Percentiles rank a stretch among this genome's conserved stretches.
Conservation (phyloP, 1,140 invertebrate genomes). For the Telenomus remus region DNA sequence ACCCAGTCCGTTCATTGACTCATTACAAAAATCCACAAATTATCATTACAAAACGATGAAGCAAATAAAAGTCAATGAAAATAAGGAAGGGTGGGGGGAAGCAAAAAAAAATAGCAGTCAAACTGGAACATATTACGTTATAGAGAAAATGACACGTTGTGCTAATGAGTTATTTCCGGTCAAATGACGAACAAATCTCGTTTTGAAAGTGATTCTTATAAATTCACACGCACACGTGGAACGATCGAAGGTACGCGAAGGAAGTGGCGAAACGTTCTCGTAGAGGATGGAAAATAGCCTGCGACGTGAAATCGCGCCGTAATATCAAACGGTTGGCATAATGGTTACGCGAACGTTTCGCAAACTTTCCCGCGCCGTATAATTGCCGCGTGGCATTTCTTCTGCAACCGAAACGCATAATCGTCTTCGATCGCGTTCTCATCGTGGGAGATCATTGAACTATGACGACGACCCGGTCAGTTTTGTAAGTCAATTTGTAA, state of each 20-base stretch:
- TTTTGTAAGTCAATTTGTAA: conserved; percentile 53
- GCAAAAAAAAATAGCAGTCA: conserved; percentile 3
- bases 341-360: conserved; percentile 44
- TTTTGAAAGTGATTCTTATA: conserved; percentile 55
- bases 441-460: conserved; percentile 47
- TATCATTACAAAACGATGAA: not conserved
- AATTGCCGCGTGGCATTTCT: conserved; percentile 36
- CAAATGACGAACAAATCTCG: conserved; percentile 49
- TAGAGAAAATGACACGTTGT: conserved; percentile 27
- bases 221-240: not conserved
- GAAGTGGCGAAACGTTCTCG: conserved; percentile 54
- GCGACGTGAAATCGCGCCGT: conserved; percentile 46
- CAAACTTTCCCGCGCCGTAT: conserved; percentile 38
- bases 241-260: conserved; percentile 28
- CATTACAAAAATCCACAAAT: conserved; percentile 3
- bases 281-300: conserved; percentile 43
- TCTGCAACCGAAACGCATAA: conserved; percentile 34
- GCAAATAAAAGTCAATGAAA: not conserved
- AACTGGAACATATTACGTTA: conserved; percentile 20
- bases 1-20: conserved; percentile 19
- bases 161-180: conserved; percentile 58
- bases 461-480: conserved; percentile 27
- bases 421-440: conserved; percentile 39
- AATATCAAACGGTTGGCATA: conserved; percentile 51
- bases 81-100: no score